Conservation (phyloP, 2,888 invertebrate genomes). For the Platypus cylindrus region DNA sequence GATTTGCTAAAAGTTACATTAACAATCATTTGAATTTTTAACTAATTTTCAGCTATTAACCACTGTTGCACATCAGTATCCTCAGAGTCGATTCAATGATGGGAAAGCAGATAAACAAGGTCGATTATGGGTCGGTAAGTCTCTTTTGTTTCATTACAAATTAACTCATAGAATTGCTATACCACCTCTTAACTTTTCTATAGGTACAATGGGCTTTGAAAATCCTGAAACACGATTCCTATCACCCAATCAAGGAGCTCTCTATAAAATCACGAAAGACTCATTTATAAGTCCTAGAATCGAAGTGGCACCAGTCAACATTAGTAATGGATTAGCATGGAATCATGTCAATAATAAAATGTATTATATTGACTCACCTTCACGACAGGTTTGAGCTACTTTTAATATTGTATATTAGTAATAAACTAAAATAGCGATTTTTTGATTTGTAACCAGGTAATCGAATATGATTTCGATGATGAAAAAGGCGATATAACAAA, state of each 20-base stretch:
- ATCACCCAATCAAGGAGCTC: slow-evolving; percentile 39
- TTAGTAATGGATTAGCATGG: slow-evolving; percentile 77
- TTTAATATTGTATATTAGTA: background rate
- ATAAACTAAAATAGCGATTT: too few relatives aligned
- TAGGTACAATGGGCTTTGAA: slow-evolving; percentile 54
- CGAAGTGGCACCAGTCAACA: slow-evolving; percentile 38
- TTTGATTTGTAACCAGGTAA: slow-evolving; percentile 40
- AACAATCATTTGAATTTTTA: too few relatives aligned
- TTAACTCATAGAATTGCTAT: background rate
- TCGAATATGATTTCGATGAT: slow-evolving; percentile 56
- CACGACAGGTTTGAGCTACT: slow-evolving; percentile 22
- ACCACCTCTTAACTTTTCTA: slow-evolving; percentile 7
- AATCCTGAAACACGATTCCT: slow-evolving; percentile 31
- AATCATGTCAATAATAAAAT: slow-evolving; percentile 53
- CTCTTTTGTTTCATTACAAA: background rate
- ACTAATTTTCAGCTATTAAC: slow-evolving; percentile 24
- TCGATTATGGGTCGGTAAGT: slow-evolving; percentile 43
- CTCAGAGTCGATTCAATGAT: slow-evolving; percentile 43
- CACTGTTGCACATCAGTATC: slow-evolving; percentile 36
- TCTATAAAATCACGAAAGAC: slow-evolving; percentile 43
- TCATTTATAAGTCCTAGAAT: slow-evolving; percentile 24
- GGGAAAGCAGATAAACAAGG: slow-evolving; percentile 46
- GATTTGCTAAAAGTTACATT: too few relatives aligned
- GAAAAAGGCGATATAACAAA: slow-evolving; percentile 39
- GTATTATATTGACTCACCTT: slow-evolving; percentile 67